phyloP scores from a whole-genome alignment of 2,888 invertebrate genomes.

The Glaucopsyche alexis region DNA sequence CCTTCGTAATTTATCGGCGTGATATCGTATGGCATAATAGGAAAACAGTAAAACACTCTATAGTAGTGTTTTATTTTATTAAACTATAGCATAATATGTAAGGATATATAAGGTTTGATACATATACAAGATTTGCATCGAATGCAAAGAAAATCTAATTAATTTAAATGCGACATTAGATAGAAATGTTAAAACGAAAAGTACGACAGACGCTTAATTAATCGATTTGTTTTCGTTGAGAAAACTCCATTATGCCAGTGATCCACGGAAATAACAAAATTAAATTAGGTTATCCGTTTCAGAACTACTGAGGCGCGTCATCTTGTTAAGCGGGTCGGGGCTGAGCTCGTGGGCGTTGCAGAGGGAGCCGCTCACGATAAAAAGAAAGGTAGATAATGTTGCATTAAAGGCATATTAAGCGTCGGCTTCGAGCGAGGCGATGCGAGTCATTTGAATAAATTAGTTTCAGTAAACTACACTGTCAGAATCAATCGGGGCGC shows the following conservation, averaged over 20 bases:
- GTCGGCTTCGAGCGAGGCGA: slow-evolving; percentile 36
- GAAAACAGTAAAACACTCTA: too few relatives aligned
- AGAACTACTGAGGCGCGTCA: slow-evolving; percentile 93
- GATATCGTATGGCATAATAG: too few relatives aligned
- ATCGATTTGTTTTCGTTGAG: slow-evolving; percentile 50
- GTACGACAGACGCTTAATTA: slow-evolving; percentile 20
- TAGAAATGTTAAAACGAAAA: background rate
- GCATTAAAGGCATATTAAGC: slow-evolving; percentile 43
- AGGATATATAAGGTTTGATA: too few relatives aligned
- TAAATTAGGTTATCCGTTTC: slow-evolving; percentile 76
- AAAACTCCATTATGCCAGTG: slow-evolving; percentile 56
- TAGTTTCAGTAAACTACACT: slow-evolving; percentile 28
- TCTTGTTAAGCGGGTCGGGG: slow-evolving; percentile 93
- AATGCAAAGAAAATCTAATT: background rate
- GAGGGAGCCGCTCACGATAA: slow-evolving; percentile 89
- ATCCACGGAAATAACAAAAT: slow-evolving; percentile 61
- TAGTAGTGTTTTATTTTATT: too few relatives aligned
- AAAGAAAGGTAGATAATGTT: slow-evolving; percentile 77
- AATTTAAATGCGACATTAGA: background rate
- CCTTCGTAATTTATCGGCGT: too few relatives aligned
- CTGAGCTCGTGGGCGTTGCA: slow-evolving; percentile 95
- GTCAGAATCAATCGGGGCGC: slow-evolving; percentile 17
- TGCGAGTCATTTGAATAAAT: slow-evolving; percentile 38
- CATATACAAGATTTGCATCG: background rate
- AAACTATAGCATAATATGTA: too few relatives aligned